phyloP scores from a whole-genome alignment of 2,888 invertebrate species.

The Eumerus sabulonum region DNA sequence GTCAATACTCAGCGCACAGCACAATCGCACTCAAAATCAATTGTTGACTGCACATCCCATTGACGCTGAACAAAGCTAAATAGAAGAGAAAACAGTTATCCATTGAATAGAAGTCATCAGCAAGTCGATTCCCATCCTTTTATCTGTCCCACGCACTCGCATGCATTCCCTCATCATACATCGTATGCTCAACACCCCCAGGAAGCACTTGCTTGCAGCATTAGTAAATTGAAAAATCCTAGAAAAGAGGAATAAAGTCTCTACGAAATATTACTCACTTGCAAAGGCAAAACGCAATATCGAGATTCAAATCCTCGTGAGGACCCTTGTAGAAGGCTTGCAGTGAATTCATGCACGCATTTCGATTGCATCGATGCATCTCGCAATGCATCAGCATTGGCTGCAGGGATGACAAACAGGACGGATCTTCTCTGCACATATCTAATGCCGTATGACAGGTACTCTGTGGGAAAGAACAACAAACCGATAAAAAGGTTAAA shows the following conservation, averaged over 20 bases:
- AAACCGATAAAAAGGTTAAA: constrained; percentile 40
- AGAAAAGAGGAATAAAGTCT: constrained; percentile 57
- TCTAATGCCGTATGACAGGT: constrained; percentile 93
- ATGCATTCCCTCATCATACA: too few species aligned
- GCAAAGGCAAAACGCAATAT: constrained; percentile 95
- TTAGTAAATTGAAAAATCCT: constrained; percentile 48
- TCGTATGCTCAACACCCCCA: too few species aligned
- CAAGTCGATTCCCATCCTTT: constrained; percentile 21
- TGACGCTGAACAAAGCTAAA: constrained; percentile 21
- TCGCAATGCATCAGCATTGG: constrained; percentile 93
- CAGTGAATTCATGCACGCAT: constrained; percentile 92
- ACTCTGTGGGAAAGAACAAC: constrained; percentile 81
- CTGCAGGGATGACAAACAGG: constrained; percentile 88
- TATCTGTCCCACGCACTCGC: not conserved
- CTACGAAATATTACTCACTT: constrained; percentile 83
- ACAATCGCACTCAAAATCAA: not conserved
- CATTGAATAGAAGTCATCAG: constrained; percentile 39
- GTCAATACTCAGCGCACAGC: too few species aligned
- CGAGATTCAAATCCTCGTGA: constrained; percentile 89
- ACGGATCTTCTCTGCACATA: constrained; percentile 89
- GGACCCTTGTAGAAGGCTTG: constrained; percentile 91
- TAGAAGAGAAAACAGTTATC: constrained; percentile 9
- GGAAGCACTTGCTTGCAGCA: too few species aligned
- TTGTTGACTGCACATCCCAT: constrained; percentile 3
- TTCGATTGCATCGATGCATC: constrained; percentile 87